These are phyloP conservation scores for Myodes glareolus DNA, from an alignment of 2,113 vertebrate species.

Conservation along the genomic window DNA sequence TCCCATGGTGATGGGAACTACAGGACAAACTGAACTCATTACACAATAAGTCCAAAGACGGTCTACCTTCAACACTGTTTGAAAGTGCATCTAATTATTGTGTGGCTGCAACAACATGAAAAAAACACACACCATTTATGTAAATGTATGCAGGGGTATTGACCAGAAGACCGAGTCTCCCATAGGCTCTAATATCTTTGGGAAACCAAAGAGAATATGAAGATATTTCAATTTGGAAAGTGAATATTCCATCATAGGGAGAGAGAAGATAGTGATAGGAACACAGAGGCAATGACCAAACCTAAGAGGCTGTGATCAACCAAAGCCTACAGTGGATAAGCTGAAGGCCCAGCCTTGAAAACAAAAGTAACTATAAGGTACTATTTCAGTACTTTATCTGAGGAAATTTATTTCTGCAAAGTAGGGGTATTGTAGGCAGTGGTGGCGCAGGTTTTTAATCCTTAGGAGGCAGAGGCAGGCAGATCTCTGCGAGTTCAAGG, in stretches of 20 bases:
- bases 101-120: conserved; percentile 60
- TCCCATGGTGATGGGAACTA: conserved; percentile 78
- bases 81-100: conserved; percentile 82
- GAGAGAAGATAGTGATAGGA: not conserved
- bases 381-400: conserved; percentile 30
- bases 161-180: conserved; percentile 69
- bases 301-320: not conserved
- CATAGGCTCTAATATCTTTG: not conserved
- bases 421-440: not conserved
- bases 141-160: conserved; percentile 64
- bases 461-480: too few species aligned
- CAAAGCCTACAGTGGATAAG: conserved; percentile 11
- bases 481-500: too few species aligned
- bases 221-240: conserved; percentile 49
- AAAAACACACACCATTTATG: conserved; percentile 52
- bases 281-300: not conserved
- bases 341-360: not conserved
- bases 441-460: too few species aligned
- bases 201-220: conserved; percentile 41
- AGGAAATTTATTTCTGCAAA: not conserved
- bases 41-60: conserved; percentile 82
- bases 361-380: not conserved
- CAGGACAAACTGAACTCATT: conserved; percentile 84
- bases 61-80: conserved; percentile 75
- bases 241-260: not conserved